Evolutionary conservation across 2,888 invertebrate species (phyloP).

Genomic region (Argynnis bischoffii): DNA sequence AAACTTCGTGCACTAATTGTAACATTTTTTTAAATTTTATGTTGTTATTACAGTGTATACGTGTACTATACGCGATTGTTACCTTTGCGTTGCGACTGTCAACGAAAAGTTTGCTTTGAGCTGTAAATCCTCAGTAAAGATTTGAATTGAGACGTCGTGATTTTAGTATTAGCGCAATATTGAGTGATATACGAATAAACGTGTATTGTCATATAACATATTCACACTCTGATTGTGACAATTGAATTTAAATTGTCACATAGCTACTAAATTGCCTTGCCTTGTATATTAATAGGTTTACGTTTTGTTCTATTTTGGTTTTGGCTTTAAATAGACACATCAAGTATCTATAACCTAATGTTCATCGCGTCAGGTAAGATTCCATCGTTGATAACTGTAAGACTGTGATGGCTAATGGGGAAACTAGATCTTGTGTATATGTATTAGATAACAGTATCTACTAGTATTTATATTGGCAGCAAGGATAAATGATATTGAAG

Average conservation of each 20-base stretch:
- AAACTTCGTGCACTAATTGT: slow-evolving; percentile 32
- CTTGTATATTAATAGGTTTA: slow-evolving; percentile 2
- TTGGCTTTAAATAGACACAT: slow-evolving; percentile 5
- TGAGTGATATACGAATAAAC: slow-evolving; percentile 20
- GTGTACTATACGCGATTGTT: not conserved
- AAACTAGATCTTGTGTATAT: slow-evolving; percentile 15
- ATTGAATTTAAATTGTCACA: slow-evolving; percentile 21
- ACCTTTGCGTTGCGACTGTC: slow-evolving; percentile 17
- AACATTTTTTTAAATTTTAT: slow-evolving; percentile 29
- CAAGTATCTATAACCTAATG: not conserved
- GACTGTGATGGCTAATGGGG: not conserved
- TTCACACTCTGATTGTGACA: slow-evolving; percentile 23
- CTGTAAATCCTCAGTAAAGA: slow-evolving; percentile 4
- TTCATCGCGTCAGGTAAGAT: slow-evolving; percentile 15
- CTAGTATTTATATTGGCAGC: slow-evolving; percentile 10
- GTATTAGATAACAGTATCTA: slow-evolving; percentile 24
- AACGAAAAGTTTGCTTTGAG: slow-evolving; percentile 8
- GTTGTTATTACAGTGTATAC: slow-evolving; percentile 18
- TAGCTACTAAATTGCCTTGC: slow-evolving; percentile 5
- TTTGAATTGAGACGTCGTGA: slow-evolving; percentile 21
- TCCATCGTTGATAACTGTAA: slow-evolving; percentile 25
- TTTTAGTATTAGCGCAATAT: slow-evolving; percentile 16
- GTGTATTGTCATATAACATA: slow-evolving; percentile 9
- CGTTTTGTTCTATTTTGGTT: not conserved
- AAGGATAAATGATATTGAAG: not conserved